phyloP scores from a whole-genome alignment of 2,113 vertebrate genomes.

The Pelvicachromis taeniatus region DNA sequence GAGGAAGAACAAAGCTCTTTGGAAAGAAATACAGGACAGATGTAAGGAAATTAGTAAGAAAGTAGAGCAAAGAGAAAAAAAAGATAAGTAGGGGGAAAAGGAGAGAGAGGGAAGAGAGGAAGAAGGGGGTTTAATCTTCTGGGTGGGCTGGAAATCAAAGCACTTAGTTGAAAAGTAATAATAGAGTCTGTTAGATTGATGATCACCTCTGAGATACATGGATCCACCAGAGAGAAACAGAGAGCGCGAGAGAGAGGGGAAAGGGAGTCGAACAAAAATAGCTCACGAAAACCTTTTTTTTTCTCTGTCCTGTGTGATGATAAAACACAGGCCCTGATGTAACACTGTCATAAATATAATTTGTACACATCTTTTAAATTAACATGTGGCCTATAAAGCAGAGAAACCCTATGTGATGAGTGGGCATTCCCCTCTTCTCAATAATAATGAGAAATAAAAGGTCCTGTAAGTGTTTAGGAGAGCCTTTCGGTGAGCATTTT shows the following conservation, averaged over 20 bases:
- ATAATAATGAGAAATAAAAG: background rate
- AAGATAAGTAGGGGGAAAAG: conserved; percentile 22
- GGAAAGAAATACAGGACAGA: background rate
- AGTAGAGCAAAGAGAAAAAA: background rate
- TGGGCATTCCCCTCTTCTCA: background rate
- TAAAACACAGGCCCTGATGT: conserved; percentile 42
- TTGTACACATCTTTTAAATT: background rate
- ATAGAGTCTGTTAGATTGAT: conserved; percentile 74
- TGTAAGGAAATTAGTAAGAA: background rate
- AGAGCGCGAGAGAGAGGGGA: conserved; percentile 1
- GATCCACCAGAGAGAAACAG: conserved; percentile 41
- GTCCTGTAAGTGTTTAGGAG: background rate
- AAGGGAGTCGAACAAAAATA: conserved; percentile 56
- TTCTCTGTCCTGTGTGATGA: background rate
- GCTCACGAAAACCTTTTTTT: conserved; percentile 12
- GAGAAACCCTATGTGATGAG: background rate
- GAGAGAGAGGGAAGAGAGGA: background rate
- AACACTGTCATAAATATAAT: background rate
- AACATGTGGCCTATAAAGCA: background rate
- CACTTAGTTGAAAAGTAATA: conserved; percentile 69
- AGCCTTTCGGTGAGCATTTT: background rate
- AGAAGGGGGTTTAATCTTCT: conserved; percentile 49
- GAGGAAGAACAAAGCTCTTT: background rate
- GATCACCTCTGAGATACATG: conserved; percentile 57
- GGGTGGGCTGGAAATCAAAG: conserved; percentile 77